Conservation (phyloP, 1,140 invertebrate species). For the Geopemphigus sp. region DNA sequence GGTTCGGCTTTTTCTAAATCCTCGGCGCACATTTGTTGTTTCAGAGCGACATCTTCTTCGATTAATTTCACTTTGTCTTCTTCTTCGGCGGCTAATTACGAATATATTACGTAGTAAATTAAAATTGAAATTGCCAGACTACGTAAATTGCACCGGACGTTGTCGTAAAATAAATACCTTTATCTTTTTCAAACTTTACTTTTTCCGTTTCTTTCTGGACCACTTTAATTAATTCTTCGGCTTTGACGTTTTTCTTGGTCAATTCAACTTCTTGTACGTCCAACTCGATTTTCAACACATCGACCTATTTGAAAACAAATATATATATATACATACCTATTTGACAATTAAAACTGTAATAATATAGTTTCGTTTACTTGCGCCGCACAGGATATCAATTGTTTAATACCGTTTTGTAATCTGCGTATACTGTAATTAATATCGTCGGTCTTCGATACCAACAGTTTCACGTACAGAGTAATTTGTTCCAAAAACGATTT, state of each 20-base stretch:
- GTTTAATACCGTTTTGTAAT: constrained; percentile 83
- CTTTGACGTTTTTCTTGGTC: constrained; percentile 84
- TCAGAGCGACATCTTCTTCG: constrained; percentile 80
- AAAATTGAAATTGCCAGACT: not conserved
- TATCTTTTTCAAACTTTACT: constrained; percentile 81
- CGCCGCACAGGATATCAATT: constrained; percentile 75
- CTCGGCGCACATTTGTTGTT: constrained; percentile 81
- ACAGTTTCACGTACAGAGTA: constrained; percentile 77
- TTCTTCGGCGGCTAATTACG: constrained; percentile 67
- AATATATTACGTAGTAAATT: no score
- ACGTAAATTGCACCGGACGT: not conserved
- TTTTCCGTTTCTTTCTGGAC: constrained; percentile 88
- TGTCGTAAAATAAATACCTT: constrained; percentile 58
- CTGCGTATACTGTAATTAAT: constrained; percentile 75
- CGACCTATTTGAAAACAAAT: constrained; percentile 59
- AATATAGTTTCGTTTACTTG: constrained; percentile 62
- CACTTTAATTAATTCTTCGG: constrained; percentile 83
- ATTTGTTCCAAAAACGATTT: constrained; percentile 96
- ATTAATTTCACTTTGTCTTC: constrained; percentile 87
- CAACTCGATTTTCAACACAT: constrained; percentile 71
- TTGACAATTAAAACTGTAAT: not conserved
- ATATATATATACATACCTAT: constrained; percentile 3
- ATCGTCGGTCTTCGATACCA: constrained; percentile 74
- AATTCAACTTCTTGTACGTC: constrained; percentile 86
- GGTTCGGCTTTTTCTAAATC: constrained; percentile 90